Base-by-base conservation (phyloP, 2,888 invertebrate species). In the Thera britannica region DNA sequence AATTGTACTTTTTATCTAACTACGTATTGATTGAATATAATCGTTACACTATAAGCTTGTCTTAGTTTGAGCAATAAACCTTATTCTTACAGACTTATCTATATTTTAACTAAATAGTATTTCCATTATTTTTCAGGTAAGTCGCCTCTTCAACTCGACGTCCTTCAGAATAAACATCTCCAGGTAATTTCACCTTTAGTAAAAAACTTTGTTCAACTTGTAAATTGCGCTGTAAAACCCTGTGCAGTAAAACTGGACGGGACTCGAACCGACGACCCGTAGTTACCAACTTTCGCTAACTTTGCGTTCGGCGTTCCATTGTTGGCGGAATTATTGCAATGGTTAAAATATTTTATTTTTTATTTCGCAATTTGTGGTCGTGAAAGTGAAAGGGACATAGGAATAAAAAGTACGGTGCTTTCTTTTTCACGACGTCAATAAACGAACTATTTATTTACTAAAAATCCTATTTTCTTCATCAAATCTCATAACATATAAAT, bases 161-260 rank as follows among this genome's bases (percentile, higher is more conserved):
- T 62, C 62, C 48, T 62, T 62, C 65, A 58, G 59, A 49, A 60
- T 59, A 68, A 67, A 65, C 61, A 66, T 67, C 70, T 76, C 75
- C 75, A 79, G 82, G 82, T 83, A 84, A 80, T 82, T 82, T 79
- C 78, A 79, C 77, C 75, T 74, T 76, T 72, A 70, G 62, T 68
- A 74, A 71, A 65, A 76, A 85, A 84, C 79, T 85, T 87, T 86
- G 80, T 79, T 78, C 71, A 84, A 86, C 84, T 87, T 87, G 81
- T 76, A 86, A 86, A 87, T 86, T 88, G 85, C 83, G 67, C 72
- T 64, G 75, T 77, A 71, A 78, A 73, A 67, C 77, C 79, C 78
- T 76, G 80, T 79, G 79, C 81, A 65, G 83, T 83, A 79, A 88
- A 87, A 84, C 85, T 84, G 81, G 80, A 77, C 77, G 71, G 77